These are phyloP conservation scores for Myotis findleyi DNA, from an alignment of 2,797 vertebrate genomes.

Conservation along the genomic window DNA sequence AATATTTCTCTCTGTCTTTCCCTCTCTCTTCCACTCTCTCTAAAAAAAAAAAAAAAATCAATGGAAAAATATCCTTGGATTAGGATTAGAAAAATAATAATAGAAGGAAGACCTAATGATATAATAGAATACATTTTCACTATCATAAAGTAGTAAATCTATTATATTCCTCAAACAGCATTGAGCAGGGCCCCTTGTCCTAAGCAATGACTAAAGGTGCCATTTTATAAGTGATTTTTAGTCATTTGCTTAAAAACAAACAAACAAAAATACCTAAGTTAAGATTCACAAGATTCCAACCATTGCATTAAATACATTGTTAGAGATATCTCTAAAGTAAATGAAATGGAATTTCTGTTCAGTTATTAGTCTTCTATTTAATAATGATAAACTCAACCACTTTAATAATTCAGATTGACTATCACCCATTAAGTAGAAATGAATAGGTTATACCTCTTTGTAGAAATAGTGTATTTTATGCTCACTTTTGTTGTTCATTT, in stretches of 20 bases:
- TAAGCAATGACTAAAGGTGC: background rate
- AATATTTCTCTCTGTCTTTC: too few relatives aligned
- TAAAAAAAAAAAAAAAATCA: too few relatives aligned
- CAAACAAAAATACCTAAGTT: background rate
- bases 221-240: constrained; percentile 26
- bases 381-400: background rate
- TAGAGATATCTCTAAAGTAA: background rate
- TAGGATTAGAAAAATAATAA: too few relatives aligned
- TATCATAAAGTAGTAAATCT: background rate
- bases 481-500: background rate
- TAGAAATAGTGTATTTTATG: background rate
- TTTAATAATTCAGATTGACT: background rate
- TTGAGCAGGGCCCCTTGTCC: background rate
- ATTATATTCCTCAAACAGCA: background rate
- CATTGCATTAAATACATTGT: background rate
- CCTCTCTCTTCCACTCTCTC: too few relatives aligned
- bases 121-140: background rate
- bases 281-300: background rate
- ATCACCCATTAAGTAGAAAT: background rate
- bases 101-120: background rate
- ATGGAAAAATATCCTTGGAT: too few relatives aligned
- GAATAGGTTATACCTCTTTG: background rate
- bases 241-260: background rate
- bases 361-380: background rate
- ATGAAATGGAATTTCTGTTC: constrained; percentile 13